These are phyloP conservation scores for Eilema griseolum DNA, from an alignment of 2,888 invertebrate species.

Conservation along the genomic window DNA sequence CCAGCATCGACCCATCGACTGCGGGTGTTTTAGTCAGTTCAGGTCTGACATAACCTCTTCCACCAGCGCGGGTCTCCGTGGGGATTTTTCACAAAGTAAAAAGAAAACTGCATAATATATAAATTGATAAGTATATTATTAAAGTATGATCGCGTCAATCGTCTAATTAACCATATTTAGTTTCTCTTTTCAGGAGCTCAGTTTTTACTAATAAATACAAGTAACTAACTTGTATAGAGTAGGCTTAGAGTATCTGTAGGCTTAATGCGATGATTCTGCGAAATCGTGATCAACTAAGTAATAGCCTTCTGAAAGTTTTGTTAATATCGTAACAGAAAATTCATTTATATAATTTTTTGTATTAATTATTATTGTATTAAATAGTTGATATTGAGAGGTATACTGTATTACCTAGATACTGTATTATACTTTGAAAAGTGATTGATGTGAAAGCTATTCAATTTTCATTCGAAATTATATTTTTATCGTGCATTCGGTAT, in stretches of 20 bases:
- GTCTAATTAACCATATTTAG: too few species aligned
- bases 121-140: too few species aligned
- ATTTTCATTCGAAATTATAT: neutral
- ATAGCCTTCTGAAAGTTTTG: neutral
- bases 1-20: too few species aligned
- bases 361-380: neutral
- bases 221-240: neutral
- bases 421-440: neutral
- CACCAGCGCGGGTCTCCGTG: too few species aligned
- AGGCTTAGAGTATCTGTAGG: neutral
- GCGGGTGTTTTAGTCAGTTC: too few species aligned
- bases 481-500: neutral
- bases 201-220: neutral
- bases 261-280: neutral
- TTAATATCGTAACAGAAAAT: neutral
- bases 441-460: neutral
- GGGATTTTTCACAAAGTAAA: too few species aligned
- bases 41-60: too few species aligned
- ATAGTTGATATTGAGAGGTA: neutral
- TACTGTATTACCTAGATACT: neutral
- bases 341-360: neutral
- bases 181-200: neutral
- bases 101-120: too few species aligned
- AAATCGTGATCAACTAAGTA: conserved; percentile 2
- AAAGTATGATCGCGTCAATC: too few species aligned